Base-by-base conservation (phyloP, 2,888 invertebrate species). In the Habrosyne pyritoides region DNA sequence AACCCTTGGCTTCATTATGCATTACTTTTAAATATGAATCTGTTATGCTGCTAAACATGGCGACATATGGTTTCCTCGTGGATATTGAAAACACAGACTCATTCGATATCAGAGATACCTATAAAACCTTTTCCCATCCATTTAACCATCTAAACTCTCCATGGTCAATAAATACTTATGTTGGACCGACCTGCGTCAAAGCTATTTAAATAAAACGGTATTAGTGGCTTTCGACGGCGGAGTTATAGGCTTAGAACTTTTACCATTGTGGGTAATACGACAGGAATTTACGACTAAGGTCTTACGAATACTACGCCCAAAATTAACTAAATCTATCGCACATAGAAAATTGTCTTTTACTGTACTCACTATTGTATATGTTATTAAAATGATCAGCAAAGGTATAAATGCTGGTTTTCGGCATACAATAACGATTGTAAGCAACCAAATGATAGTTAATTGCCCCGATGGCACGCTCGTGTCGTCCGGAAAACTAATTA, bases 401-500 rank as follows among this genome's bases (percentile, higher is more conserved):
- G 18, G 18, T 42, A 8, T 42, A 18, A 18, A 5, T 42, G 42
- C 14, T 24, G n/a, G 14, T 26, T 48, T 26, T 24, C 24, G 8
- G 2, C 12, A 59, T 50, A 42, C 52, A 42, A 52, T 49, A 46
- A 49, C 51, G 58, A 60, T 54, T 53, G 18, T 42, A 57, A 52
- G 50, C 57, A 50, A 47, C 52, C 64, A 61, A 64, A 62, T 60
- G 64, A 66, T 60, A 66, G 66, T 66, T 75, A 74, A 74, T 76
- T 67, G 75, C 75, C 65, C 71, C 64, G 66, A 61, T 69, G 69
- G 63, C 59, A 64, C 63, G 63, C 64, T 71, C 69, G 69, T 63
- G 69, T 59, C 71, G 65, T 60, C 71, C 69, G 73, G 66, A 64
- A 79, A 77, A 77, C 72, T 75, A 77, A 85, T 85, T 85, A 84